Evolutionary conservation across 2,888 invertebrate species (phyloP).

Genomic region (Hirtodrosophila histrioides): DNA sequence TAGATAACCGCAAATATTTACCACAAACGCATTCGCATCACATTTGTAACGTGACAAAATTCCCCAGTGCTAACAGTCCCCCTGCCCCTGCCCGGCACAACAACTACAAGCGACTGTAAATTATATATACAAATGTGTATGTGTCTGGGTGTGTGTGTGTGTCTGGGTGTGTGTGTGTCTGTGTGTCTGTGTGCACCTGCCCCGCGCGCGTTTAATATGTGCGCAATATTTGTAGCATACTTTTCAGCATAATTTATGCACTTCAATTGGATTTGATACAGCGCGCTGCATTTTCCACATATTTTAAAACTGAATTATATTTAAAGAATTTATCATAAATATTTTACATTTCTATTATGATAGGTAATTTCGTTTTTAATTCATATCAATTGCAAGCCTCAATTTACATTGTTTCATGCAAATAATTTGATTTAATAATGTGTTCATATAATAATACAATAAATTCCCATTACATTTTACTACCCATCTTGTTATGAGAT

Average conservation of each 20-base stretch:
- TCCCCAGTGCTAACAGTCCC: slow-evolving; percentile 17
- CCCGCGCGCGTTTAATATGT: slow-evolving; percentile 24
- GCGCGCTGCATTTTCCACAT: slow-evolving; percentile 6
- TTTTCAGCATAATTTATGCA: slow-evolving; percentile 62
- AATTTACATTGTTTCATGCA: no score
- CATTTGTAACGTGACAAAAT: slow-evolving; percentile 59
- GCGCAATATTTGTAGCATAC: slow-evolving; percentile 51
- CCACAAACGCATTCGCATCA: slow-evolving; percentile 66
- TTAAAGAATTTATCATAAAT: no score
- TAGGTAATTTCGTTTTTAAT: no score
- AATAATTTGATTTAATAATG: no score
- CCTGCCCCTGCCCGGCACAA: background rate
- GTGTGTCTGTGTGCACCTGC: slow-evolving; percentile 20
- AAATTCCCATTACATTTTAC: no score
- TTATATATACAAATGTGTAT: slow-evolving; percentile 21
- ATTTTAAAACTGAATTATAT: slow-evolving; percentile 6
- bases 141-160: slow-evolving; percentile 15
- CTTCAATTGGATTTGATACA: slow-evolving; percentile 49
- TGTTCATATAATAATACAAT: no score
- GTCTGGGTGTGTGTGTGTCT: slow-evolving; percentile 8
- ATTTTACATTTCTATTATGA: no score
- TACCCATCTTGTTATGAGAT: no score
- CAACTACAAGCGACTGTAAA: slow-evolving; percentile 22
- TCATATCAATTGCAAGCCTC: no score
- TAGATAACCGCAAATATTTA: slow-evolving; percentile 78